phyloP scores from a whole-genome alignment of 2,888 invertebrate genomes.

The Heteromyza rotundicornis region DNA sequence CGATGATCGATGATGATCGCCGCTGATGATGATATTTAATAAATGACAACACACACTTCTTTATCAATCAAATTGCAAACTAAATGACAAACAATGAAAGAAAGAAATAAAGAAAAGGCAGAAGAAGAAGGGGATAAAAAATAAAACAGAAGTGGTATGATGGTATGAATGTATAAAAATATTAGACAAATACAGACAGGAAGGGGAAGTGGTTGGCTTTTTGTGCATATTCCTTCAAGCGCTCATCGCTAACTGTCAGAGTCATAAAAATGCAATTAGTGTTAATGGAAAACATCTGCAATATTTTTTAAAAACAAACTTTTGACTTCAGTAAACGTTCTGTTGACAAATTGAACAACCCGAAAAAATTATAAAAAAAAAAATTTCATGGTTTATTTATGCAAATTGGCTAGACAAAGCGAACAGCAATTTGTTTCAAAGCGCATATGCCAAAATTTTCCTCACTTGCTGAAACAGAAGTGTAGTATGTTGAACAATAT shows the following conservation, averaged over 20 bases:
- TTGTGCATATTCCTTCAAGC: no score
- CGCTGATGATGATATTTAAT: constrained; percentile 6
- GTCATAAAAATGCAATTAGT: constrained; percentile 50
- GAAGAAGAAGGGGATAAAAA: no score
- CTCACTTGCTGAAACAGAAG: constrained; percentile 30
- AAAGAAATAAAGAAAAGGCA: not conserved
- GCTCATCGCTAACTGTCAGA: not conserved
- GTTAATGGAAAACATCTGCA: constrained; percentile 47
- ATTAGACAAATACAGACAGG: not conserved
- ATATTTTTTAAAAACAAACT: constrained; percentile 4
- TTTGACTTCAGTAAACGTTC: constrained; percentile 9
- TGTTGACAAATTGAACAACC: constrained; percentile 36
- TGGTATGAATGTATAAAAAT: not conserved
- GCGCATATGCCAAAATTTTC: constrained; percentile 45
- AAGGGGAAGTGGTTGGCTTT: no score
- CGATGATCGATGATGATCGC: no score
- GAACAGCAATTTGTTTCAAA: constrained; percentile 23
- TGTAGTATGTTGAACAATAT: constrained; percentile 4
- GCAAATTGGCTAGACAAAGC: constrained; percentile 30
- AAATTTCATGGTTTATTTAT: constrained; percentile 28
- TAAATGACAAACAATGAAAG: not conserved
- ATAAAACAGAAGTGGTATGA: no score
- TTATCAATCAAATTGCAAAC: constrained; percentile 7
- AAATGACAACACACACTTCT: constrained; percentile 6
- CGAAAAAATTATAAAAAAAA: not conserved